Conservation (phyloP, 64 coral and sea anemone species). For the Pachyseris speciosa region DNA sequence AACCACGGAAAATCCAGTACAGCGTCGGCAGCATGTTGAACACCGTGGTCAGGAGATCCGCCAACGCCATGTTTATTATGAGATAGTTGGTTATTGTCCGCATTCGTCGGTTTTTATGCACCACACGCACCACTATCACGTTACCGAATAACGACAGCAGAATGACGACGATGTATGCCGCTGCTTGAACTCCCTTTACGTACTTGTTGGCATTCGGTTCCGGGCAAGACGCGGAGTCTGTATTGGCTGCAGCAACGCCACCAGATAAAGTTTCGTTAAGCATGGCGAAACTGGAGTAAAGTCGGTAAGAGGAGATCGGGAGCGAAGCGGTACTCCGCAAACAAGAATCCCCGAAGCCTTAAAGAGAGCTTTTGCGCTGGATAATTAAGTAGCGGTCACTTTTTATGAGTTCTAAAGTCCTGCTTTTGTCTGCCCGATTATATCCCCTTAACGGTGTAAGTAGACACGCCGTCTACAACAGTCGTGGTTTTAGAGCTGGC, state of each 20-base stretch:
- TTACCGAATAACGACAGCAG: conserved; percentile 58
- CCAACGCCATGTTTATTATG: conserved; percentile 57
- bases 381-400: conserved; percentile 24
- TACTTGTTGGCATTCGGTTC: neutral
- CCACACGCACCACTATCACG: conserved; percentile 45
- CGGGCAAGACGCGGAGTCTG: conserved; percentile 13
- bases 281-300: neutral
- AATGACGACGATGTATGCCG: conserved; percentile 25
- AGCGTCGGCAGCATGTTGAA: conserved; percentile 75
- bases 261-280: neutral
- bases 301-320: neutral
- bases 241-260: neutral
- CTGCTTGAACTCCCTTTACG: conserved; percentile 42
- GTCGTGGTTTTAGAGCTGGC: neutral
- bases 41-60: conserved; percentile 65
- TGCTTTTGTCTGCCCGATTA: neutral
- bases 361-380: conserved; percentile 33
- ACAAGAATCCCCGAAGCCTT: neutral
- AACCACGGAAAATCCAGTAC: conserved; percentile 33
- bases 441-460: neutral
- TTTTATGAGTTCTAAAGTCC: neutral
- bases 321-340: neutral
- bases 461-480: neutral
- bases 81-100: conserved; percentile 70
- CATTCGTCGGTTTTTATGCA: conserved; percentile 43